Conservation (phyloP, 1,140 invertebrate species). For the Dreissena rostriformis region DNA sequence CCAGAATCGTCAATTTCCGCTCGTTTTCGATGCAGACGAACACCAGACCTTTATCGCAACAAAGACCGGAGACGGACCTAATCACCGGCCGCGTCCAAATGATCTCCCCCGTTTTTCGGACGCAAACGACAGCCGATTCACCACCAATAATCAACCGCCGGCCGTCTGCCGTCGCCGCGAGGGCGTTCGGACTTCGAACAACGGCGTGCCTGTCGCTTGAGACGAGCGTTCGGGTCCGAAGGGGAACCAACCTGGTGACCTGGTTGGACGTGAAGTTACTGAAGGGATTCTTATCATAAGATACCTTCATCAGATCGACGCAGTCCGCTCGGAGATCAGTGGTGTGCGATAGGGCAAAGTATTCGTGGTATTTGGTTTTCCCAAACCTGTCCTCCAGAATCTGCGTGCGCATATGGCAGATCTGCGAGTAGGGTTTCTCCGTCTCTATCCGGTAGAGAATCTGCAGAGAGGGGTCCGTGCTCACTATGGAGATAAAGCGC, state of each 20-base stretch:
- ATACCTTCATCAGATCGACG: constrained; percentile 48
- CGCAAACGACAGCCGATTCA: constrained; percentile 52
- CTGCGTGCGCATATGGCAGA: constrained; percentile 51
- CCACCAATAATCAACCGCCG: constrained; percentile 52
- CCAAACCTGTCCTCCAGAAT: constrained; percentile 52
- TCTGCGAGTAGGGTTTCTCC: constrained; percentile 52
- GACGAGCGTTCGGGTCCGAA: constrained; percentile 39
- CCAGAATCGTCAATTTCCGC: constrained; percentile 38
- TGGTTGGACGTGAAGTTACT: constrained; percentile 51
- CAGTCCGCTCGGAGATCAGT: constrained; percentile 50
- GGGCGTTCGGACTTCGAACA: constrained; percentile 47
- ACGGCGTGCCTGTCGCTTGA: constrained; percentile 46
- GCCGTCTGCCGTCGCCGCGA: constrained; percentile 52
- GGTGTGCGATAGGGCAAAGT: constrained; percentile 53
- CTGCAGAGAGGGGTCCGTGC: constrained; percentile 22
- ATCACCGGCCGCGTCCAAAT: constrained; percentile 50
- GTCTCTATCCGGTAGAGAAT: constrained; percentile 52
- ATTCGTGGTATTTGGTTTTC: constrained; percentile 31
- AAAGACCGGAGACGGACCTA: constrained; percentile 41
- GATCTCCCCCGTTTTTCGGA: constrained; percentile 46
- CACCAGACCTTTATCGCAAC: constrained; percentile 46
- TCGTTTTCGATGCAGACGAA: constrained; percentile 55
- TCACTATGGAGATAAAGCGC: constrained; percentile 42
- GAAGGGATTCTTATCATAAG: constrained; percentile 47
- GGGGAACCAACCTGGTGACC: constrained; percentile 33